Percentiles rank a stretch among this genome's conserved stretches.
phyloP scores from a whole-genome alignment of 2,797 vertebrate genomes.

The Coregonus suidteri region DNA sequence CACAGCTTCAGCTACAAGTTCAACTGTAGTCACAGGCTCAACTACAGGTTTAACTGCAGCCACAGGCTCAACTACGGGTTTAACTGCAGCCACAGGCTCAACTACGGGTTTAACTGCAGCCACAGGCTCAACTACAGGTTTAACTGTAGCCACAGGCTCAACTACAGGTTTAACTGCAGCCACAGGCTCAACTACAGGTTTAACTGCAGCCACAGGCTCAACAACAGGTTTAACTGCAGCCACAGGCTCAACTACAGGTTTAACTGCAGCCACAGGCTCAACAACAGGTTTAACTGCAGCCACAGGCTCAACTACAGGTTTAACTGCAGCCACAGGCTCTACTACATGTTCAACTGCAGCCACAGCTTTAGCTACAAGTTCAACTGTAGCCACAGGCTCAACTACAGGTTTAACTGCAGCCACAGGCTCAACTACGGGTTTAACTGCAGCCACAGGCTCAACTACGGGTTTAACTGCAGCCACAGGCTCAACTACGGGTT shows the following conservation, averaged over 20 bases:
- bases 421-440: neutral
- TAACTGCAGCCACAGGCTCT: neutral
- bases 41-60: neutral
- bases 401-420: too few species aligned
- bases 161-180: neutral
- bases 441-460: neutral
- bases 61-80: neutral
- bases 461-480: neutral
- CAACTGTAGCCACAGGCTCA: neutral
- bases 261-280: neutral
- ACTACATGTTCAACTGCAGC: neutral
- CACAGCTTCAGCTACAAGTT: too few species aligned
- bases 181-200: neutral
- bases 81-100: neutral
- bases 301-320: neutral
- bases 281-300: neutral
- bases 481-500: slow-evolving; percentile 11
- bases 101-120: neutral
- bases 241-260: neutral
- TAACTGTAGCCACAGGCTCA: too few species aligned
- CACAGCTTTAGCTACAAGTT: neutral
- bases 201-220: neutral
- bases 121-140: neutral
- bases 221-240: neutral
- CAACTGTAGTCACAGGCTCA: too few species aligned